Percentiles rank a stretch among this genome's conserved stretches.
phyloP scores from a whole-genome alignment of 2,888 invertebrate genomes.

The Laspeyria flexula region DNA sequence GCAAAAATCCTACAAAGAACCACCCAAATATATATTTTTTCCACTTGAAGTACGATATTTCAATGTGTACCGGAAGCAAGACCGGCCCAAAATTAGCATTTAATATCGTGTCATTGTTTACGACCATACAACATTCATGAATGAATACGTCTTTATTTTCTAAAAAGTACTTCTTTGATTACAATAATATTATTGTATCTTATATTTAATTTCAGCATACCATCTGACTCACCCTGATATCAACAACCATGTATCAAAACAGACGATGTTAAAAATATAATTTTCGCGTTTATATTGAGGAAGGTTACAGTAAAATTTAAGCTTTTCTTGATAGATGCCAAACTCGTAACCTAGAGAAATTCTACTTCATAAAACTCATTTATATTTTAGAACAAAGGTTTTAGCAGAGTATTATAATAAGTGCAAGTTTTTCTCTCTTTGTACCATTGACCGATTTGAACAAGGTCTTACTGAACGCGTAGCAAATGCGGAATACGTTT shows the following conservation, averaged over 20 bases:
- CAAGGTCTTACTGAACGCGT: slow-evolving; percentile 35
- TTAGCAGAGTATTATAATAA: too few species aligned
- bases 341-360: too few species aligned
- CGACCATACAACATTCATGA: slow-evolving; percentile 32
- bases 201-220: slow-evolving; percentile 21
- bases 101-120: slow-evolving; percentile 50
- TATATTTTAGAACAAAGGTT: too few species aligned
- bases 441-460: slow-evolving; percentile 45
- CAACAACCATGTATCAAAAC: slow-evolving; percentile 30
- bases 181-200: slow-evolving; percentile 14
- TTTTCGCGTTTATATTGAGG: too few species aligned
- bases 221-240: slow-evolving; percentile 21
- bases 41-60: slow-evolving; percentile 33
- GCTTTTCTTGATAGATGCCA: too few species aligned
- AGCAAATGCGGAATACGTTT: slow-evolving; percentile 19
- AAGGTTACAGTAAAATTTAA: too few species aligned
- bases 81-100: slow-evolving; percentile 49
- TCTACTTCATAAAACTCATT: too few species aligned
- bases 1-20: slow-evolving; percentile 36
- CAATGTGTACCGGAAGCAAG: slow-evolving; percentile 44
- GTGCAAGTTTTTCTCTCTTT: too few species aligned
- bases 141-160: slow-evolving; percentile 28
- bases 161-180: slow-evolving; percentile 14
- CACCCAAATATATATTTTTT: slow-evolving; percentile 58
- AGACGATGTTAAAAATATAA: slow-evolving; percentile 29